phyloP scores from a whole-genome alignment of 2,113 vertebrate genomes.

The Clarias batrachus region DNA sequence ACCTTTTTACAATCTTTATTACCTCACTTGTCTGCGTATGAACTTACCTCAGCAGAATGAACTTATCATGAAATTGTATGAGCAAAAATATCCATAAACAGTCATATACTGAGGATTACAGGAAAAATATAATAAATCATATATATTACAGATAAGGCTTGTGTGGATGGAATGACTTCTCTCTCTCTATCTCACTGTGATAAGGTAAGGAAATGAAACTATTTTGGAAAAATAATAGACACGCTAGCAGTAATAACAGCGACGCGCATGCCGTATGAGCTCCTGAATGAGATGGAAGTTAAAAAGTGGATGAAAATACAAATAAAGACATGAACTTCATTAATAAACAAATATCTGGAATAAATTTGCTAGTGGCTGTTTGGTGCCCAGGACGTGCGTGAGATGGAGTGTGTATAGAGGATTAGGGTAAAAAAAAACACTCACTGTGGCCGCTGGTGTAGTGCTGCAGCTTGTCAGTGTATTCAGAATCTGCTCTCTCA shows the following conservation, averaged over 20 bases:
- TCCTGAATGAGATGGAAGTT: background rate
- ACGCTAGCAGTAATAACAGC: background rate
- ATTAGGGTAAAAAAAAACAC: slow-evolving; percentile 66
- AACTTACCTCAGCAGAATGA: slow-evolving; percentile 2
- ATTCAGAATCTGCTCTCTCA: slow-evolving; percentile 93
- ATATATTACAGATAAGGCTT: slow-evolving; percentile 11
- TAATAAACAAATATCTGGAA: background rate
- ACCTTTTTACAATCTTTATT: slow-evolving; percentile 24
- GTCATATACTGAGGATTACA: background rate
- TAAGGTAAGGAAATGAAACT: background rate
- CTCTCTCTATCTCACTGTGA: background rate
- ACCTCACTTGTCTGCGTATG: slow-evolving; percentile 15
- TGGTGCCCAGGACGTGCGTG: background rate
- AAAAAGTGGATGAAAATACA: background rate
- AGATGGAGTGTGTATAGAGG: background rate
- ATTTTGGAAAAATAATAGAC: background rate
- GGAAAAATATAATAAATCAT: background rate
- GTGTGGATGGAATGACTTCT: background rate
- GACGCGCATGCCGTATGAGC: background rate
- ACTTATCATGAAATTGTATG: background rate
- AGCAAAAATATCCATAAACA: background rate
- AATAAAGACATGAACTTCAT: background rate
- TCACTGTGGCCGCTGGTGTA: slow-evolving; percentile 99
- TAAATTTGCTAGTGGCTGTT: slow-evolving; percentile 5
- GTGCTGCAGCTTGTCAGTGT: slow-evolving; percentile 98